Evolutionary conservation across 2,797 vertebrate species (phyloP).

Genomic region (Chelidonichthys spinosus): DNA sequence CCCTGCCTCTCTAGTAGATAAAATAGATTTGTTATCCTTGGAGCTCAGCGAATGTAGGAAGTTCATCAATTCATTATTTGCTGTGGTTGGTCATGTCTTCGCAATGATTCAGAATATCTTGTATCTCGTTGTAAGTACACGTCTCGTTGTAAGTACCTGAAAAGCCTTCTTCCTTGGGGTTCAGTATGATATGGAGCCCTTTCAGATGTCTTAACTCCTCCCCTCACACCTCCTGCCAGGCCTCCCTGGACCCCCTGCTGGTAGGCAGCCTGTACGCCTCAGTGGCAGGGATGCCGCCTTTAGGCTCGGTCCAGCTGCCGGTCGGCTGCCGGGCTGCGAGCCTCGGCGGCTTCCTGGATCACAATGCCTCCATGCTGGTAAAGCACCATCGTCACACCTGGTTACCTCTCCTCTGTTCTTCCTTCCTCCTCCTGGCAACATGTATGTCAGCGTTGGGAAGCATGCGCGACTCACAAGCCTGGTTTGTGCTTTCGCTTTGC

Average conservation of each 20-base stretch:
- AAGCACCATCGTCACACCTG: slow-evolving; percentile 68
- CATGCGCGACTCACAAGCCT: slow-evolving; percentile 81
- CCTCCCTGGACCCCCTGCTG: slow-evolving; percentile 93
- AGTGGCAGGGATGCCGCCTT: slow-evolving; percentile 90
- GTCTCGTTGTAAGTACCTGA: background rate
- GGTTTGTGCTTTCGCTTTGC: slow-evolving; percentile 59
- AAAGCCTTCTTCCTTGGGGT: background rate
- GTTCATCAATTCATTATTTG: background rate
- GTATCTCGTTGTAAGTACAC: too few species aligned
- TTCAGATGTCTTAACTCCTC: slow-evolving; percentile 15
- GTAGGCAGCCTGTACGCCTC: slow-evolving; percentile 92
- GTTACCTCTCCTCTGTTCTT: slow-evolving; percentile 82
- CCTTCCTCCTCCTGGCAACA: slow-evolving; percentile 14
- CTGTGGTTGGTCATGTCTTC: background rate
- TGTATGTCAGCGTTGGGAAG: slow-evolving; percentile 83
- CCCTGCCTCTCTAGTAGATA: too few species aligned
- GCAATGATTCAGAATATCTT: background rate
- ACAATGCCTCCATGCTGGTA: slow-evolving; percentile 93
- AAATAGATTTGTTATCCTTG: background rate
- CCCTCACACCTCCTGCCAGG: slow-evolving; percentile 83
- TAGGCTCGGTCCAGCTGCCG: slow-evolving; percentile 90
- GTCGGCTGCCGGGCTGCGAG: slow-evolving; percentile 90
- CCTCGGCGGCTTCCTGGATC: slow-evolving; percentile 89
- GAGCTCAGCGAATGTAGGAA: background rate
- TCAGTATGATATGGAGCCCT: slow-evolving; percentile 18